Percentiles rank a stretch among this genome's conserved stretches.
Evolutionary conservation across 2,797 vertebrate species (phyloP).

Genomic region (Acomys russatus): DNA sequence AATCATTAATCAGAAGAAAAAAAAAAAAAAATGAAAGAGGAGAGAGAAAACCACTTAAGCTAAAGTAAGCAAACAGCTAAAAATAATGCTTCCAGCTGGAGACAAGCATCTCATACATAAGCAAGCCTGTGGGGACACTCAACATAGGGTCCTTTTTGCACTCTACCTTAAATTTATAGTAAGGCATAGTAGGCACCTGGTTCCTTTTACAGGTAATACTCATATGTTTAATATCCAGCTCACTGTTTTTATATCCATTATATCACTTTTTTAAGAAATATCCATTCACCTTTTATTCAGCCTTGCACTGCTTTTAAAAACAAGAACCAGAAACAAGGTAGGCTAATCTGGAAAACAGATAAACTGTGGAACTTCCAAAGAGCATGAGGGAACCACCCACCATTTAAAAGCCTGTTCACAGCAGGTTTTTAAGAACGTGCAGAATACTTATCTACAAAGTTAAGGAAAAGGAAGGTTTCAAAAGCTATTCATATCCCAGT

Average conservation of each 20-base stretch:
- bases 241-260: too few relatives aligned
- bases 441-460: slow-evolving; percentile 38
- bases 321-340: slow-evolving; percentile 44
- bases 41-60: not conserved
- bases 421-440: slow-evolving; percentile 43
- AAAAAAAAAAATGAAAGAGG: too few relatives aligned
- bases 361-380: not conserved
- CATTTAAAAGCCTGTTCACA: not conserved
- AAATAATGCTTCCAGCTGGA: not conserved
- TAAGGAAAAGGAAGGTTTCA: slow-evolving; percentile 10
- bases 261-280: too few relatives aligned
- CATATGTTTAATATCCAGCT: not conserved
- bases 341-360: not conserved
- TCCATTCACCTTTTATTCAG: not conserved
- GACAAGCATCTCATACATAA: not conserved
- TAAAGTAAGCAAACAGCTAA: not conserved
- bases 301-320: slow-evolving; percentile 38
- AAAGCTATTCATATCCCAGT: slow-evolving; percentile 24
- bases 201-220: not conserved
- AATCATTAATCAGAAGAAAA: not conserved
- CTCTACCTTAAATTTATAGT: not conserved
- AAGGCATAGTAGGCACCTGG: not conserved
- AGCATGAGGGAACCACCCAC: not conserved
- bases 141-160: too few relatives aligned
- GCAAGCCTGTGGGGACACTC: not conserved